Evolutionary conservation across 2,888 invertebrate genomes (phyloP).

Genomic region (Meiosimyza platycephala): DNA sequence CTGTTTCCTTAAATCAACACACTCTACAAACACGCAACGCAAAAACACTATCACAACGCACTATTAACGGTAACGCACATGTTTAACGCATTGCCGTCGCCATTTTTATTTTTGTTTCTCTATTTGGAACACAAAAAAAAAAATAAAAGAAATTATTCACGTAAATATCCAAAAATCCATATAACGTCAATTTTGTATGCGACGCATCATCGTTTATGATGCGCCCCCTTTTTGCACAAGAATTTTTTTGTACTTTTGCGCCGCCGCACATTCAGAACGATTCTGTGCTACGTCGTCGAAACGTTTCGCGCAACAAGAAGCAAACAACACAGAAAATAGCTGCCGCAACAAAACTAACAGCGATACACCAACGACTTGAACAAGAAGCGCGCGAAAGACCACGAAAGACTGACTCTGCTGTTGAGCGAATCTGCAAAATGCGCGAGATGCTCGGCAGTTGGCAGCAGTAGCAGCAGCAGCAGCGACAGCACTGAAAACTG

Average conservation of each 20-base stretch:
- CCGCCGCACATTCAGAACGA: too few species aligned
- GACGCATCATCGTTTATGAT: constrained; percentile 21
- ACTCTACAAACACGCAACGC: neutral
- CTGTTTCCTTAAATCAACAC: neutral
- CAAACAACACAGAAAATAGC: constrained; percentile 29
- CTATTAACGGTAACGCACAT: constrained; percentile 34
- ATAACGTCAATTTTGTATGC: too few species aligned
- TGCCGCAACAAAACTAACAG: constrained; percentile 50
- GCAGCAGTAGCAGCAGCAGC: constrained; percentile 2
- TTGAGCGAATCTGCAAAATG: constrained; percentile 64
- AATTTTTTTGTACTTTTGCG: constrained; percentile 26
- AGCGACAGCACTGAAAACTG: constrained; percentile 38
- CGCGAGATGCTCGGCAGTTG: constrained; percentile 48
- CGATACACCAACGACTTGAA: constrained; percentile 52
- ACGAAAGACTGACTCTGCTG: constrained; percentile 63
- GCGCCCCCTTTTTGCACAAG: constrained; percentile 12
- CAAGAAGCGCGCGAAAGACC: constrained; percentile 61
- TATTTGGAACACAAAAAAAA: neutral
- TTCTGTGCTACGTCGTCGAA: neutral
- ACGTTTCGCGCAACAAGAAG: constrained; percentile 3
- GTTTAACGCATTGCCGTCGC: constrained; percentile 26
- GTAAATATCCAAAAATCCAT: too few species aligned
- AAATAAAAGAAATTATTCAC: too few species aligned
- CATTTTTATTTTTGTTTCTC: constrained; percentile 28
- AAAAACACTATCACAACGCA: constrained; percentile 14